phyloP scores from a whole-genome alignment of 2,888 invertebrate genomes.

The Troilus luridus region DNA sequence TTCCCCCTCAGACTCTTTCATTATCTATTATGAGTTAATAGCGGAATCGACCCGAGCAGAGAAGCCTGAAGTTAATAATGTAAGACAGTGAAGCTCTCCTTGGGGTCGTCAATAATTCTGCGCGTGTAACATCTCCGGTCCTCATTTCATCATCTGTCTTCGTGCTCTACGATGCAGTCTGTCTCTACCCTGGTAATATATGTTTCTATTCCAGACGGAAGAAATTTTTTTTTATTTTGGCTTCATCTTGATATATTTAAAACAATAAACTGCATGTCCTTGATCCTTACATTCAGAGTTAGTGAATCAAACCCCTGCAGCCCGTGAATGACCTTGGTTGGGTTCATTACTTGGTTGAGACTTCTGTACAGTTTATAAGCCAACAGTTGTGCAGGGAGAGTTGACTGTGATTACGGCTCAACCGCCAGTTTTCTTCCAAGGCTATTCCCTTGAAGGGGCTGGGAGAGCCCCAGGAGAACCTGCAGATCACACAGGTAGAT shows the following conservation, averaged over 20 bases:
- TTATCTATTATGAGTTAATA: slow-evolving; percentile 14
- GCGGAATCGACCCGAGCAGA: neutral
- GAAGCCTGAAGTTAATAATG: neutral
- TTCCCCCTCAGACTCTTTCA: neutral
- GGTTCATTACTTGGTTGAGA: too few species aligned
- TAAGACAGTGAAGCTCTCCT: neutral
- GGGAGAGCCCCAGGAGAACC: too few species aligned
- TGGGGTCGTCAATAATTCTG: neutral
- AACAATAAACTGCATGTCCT: neutral
- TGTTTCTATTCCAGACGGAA: neutral
- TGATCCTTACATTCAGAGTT: too few species aligned
- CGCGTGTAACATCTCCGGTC: neutral
- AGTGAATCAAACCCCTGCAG: too few species aligned
- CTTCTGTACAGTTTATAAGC: too few species aligned
- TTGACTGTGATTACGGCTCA: too few species aligned
- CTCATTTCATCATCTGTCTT: slow-evolving; percentile 7
- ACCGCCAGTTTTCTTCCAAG: too few species aligned
- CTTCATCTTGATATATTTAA: neutral
- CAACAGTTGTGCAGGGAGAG: too few species aligned
- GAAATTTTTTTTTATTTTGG: neutral
- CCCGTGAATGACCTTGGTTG: too few species aligned
- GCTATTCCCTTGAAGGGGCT: too few species aligned
- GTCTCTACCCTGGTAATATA: neutral
- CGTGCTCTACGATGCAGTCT: neutral
- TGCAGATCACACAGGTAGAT: too few species aligned